Percentiles rank a stretch among this genome's conserved stretches.
These are phyloP conservation scores for Eretmocerus hayati DNA, from an alignment of 2,888 invertebrate genomes.

Conservation along the genomic window DNA sequence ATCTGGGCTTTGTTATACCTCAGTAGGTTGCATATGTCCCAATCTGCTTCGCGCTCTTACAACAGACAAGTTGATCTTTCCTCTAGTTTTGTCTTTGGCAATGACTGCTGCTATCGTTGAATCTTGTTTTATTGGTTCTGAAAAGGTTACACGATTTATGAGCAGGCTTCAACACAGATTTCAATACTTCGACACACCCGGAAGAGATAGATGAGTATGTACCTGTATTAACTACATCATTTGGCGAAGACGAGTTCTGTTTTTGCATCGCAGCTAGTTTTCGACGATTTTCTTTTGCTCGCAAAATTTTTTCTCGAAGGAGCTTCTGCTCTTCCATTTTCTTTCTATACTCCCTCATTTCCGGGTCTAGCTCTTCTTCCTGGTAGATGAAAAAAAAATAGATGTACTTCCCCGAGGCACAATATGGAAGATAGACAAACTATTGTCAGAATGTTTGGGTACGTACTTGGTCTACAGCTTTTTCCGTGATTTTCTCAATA, in stretches of 20 bases:
- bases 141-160: too few relatives aligned
- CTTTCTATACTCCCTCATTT: constrained; percentile 46
- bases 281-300: constrained; percentile 47
- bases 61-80: constrained; percentile 26
- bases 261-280: constrained; percentile 44
- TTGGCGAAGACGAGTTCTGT: constrained; percentile 17
- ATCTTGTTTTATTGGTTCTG: constrained; percentile 31
- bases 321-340: constrained; percentile 49
- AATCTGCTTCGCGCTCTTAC: constrained; percentile 28
- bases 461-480: constrained; percentile 30
- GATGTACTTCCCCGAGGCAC: constrained; percentile 2
- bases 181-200: too few relatives aligned
- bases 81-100: constrained; percentile 31
- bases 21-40: constrained; percentile 34
- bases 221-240: constrained; percentile 28
- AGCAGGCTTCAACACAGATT: background rate
- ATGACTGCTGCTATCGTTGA: constrained; percentile 27
- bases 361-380: constrained; percentile 43
- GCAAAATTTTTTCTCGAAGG: constrained; percentile 45
- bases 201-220: too few relatives aligned
- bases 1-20: constrained; percentile 36
- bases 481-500: constrained; percentile 9
- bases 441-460: too few relatives aligned
- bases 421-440: too few relatives aligned
- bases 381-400: constrained; percentile 22